phyloP scores from a whole-genome alignment of 2,888 invertebrate species.

The Odontothrips loti region DNA sequence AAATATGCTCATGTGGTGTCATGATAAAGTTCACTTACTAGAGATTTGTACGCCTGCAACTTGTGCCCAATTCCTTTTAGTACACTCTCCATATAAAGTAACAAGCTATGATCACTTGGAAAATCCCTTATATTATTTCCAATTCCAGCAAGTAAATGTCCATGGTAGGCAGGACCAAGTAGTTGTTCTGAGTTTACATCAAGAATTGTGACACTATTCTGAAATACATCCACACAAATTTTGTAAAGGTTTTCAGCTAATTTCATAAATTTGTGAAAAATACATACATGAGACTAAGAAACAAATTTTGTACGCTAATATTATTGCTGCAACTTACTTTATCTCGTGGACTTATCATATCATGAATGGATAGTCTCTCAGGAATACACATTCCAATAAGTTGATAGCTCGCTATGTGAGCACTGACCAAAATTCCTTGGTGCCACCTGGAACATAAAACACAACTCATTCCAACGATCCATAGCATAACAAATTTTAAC shows the following conservation, averaged over 20 bases:
- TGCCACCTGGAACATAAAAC: conserved; percentile 41
- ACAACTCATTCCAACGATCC: background rate
- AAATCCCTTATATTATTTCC: conserved; percentile 31
- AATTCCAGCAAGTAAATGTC: conserved; percentile 36
- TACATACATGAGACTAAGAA: background rate
- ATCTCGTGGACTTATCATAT: conserved; percentile 41
- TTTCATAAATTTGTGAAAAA: background rate
- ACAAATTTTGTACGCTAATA: background rate
- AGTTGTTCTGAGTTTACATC: conserved; percentile 39
- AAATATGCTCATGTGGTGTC: background rate
- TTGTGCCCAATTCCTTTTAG: conserved; percentile 39
- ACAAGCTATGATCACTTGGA: conserved; percentile 39
- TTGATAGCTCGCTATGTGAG: conserved; percentile 41
- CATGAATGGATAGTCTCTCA: conserved; percentile 42
- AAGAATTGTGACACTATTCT: conserved; percentile 41
- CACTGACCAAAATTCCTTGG: conserved; percentile 42
- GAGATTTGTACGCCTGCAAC: conserved; percentile 39
- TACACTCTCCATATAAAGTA: conserved; percentile 39
- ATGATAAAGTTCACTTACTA: conserved; percentile 15
- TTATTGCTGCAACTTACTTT: conserved; percentile 34
- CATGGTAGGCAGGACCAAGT: conserved; percentile 41
- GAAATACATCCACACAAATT: conserved; percentile 26
- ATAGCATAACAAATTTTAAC: too few relatives aligned
- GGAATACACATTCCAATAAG: conserved; percentile 44
- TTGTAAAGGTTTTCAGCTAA: too few relatives aligned